Conservation (phyloP, 2,797 vertebrate species). For the Sebastes steindachneri region DNA sequence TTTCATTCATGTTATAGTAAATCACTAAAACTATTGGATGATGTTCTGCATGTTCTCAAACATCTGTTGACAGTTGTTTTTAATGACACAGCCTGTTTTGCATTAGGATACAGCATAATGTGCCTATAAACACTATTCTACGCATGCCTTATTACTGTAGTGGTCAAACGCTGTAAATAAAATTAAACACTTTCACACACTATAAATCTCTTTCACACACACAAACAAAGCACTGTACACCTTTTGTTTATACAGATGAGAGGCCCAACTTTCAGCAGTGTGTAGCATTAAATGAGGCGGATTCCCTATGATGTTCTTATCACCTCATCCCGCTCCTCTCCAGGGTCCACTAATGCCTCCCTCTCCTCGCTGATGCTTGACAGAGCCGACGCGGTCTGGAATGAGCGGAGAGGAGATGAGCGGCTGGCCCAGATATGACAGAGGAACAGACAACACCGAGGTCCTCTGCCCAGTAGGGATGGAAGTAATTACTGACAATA, state of each 20-base stretch:
- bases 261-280: constrained; percentile 48
- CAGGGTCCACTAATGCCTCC: constrained; percentile 67
- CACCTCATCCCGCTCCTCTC: constrained; percentile 72
- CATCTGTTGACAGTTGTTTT: constrained; percentile 29
- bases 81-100: constrained; percentile 12
- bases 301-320: constrained; percentile 72
- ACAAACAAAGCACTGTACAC: constrained; percentile 16
- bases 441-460: constrained; percentile 67
- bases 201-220: neutral
- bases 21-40: constrained; percentile 10
- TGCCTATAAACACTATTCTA: constrained; percentile 10
- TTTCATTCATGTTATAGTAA: constrained; percentile 6
- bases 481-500: constrained; percentile 79
- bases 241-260: constrained; percentile 57
- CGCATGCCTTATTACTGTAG: neutral
- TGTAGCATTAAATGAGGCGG: constrained; percentile 62
- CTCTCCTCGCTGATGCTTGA: constrained; percentile 60
- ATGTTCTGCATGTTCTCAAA: constrained; percentile 1
- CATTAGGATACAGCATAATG: neutral
- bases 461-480: constrained; percentile 74
- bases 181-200: constrained; percentile 10
- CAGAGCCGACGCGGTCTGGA: constrained; percentile 63
- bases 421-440: constrained; percentile 76
- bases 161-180: constrained; percentile 18
- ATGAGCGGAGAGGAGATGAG: constrained; percentile 56